Evolutionary conservation across 2,888 invertebrate genomes (phyloP).

Genomic region (Nemotelus nigrinus): DNA sequence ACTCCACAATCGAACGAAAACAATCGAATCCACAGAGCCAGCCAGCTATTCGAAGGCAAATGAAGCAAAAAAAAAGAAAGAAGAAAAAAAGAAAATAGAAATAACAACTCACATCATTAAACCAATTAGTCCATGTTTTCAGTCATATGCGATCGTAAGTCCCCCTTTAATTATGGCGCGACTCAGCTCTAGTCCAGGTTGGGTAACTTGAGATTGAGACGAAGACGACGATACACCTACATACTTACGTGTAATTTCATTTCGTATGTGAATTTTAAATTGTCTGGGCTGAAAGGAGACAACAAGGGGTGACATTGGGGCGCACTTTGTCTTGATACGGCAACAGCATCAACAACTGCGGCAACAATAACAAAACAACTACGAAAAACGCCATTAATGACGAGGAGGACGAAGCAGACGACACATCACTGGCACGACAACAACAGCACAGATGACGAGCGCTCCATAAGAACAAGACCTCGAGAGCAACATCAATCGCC

Average conservation of each 20-base stretch:
- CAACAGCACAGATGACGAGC: conserved; percentile 20
- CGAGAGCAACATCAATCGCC: background rate
- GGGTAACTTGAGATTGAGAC: conserved; percentile 9
- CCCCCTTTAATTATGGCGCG: conserved; percentile 36
- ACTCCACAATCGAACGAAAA: too few species aligned
- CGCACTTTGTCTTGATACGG: background rate
- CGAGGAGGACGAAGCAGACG: background rate
- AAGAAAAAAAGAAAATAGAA: conserved; percentile 22
- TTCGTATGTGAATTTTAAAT: conserved; percentile 24
- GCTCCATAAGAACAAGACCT: background rate
- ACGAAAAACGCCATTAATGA: background rate
- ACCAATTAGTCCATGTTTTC: conserved; percentile 41
- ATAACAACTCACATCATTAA: conserved; percentile 40
- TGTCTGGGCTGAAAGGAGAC: conserved; percentile 16
- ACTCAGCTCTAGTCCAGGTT: conserved; percentile 4
- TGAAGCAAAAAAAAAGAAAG: background rate
- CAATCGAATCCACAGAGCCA: too few species aligned
- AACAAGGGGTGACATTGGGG: background rate
- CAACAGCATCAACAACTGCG: background rate
- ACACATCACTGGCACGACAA: background rate
- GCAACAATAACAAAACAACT: background rate
- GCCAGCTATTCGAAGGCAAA: background rate
- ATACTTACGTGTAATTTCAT: conserved; percentile 30
- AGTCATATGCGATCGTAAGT: conserved; percentile 30
- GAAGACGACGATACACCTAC: conserved; percentile 21